A percentile compares a stretch with the other conserved stretches of the same genome.
phyloP scores from a whole-genome alignment of 2,797 vertebrate genomes.

The Erethizon dorsatum region DNA sequence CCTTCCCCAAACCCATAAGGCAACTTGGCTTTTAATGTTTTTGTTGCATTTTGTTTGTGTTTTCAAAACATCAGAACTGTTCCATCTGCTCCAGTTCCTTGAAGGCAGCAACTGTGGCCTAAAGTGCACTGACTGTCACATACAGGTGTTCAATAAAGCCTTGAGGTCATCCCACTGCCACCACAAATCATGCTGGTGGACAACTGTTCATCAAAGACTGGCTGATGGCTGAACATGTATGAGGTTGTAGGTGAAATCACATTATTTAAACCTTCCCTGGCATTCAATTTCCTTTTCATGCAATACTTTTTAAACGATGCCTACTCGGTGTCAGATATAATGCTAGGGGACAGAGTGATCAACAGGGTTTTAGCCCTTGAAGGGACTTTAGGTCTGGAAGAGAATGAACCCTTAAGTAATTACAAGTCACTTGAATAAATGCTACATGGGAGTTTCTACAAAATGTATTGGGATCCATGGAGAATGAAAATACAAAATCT shows the following conservation, averaged over 20 bases:
- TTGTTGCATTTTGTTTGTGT: background rate
- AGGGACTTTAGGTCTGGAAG: conserved; percentile 1
- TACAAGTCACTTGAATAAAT: background rate
- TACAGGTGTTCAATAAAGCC: background rate
- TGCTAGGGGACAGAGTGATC: background rate
- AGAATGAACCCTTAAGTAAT: background rate
- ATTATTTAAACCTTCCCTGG: background rate
- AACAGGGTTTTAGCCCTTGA: background rate
- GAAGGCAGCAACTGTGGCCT: background rate
- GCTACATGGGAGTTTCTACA: background rate
- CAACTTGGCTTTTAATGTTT: background rate
- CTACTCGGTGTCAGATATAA: background rate
- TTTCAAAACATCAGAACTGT: background rate
- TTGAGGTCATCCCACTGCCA: background rate
- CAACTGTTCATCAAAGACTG: background rate
- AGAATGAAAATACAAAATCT: conserved; percentile 36
- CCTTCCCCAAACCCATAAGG: background rate
- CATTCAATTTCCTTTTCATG: conserved; percentile 7
- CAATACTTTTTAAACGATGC: conserved; percentile 11
- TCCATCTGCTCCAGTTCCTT: background rate
- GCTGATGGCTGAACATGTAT: background rate
- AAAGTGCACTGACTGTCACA: background rate
- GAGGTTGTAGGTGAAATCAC: background rate
- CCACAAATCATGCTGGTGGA: background rate
- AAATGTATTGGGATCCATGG: background rate